A percentile compares a stretch with the other conserved stretches of the same genome.
phyloP scores from a whole-genome alignment of 2,797 vertebrate species.

The Todus mexicanus region DNA sequence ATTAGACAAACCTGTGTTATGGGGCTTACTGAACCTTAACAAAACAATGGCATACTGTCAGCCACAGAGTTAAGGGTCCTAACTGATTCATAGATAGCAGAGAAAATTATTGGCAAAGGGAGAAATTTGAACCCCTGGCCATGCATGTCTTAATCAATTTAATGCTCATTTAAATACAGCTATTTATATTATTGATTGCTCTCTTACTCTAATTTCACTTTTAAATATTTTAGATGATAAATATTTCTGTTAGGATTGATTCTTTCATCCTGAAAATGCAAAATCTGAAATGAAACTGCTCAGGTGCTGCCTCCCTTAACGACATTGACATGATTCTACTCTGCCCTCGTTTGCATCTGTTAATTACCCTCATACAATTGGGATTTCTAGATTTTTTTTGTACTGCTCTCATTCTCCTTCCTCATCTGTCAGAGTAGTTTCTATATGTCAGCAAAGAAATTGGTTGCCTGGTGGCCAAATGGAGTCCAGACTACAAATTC shows the following conservation, averaged over 20 bases:
- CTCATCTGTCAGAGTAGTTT: constrained; percentile 1
- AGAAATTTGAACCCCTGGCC: not conserved
- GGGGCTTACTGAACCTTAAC: not conserved
- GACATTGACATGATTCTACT: not conserved
- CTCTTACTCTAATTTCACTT: constrained; percentile 1
- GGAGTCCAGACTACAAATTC: not conserved
- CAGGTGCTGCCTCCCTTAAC: not conserved
- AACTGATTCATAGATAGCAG: not conserved
- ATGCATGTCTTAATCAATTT: not conserved
- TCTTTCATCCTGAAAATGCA: constrained; percentile 23
- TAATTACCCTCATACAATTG: not conserved
- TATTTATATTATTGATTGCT: constrained; percentile 26
- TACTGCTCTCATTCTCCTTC: not conserved
- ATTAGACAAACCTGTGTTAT: not conserved
- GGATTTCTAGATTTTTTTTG: not conserved
- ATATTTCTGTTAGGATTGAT: constrained; percentile 23
- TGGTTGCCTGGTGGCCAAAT: not conserved
- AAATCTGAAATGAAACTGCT: constrained; percentile 28
- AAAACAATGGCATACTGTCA: not conserved
- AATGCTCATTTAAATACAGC: constrained; percentile 29
- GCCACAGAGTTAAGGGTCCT: not conserved
- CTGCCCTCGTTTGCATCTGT: not conserved
- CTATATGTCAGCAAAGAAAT: not conserved
- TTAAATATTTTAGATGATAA: constrained; percentile 18
- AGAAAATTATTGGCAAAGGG: not conserved